These are phyloP conservation scores for Drosophila azteca DNA, from an alignment of 1,140 invertebrate genomes.

Conservation along the genomic window DNA sequence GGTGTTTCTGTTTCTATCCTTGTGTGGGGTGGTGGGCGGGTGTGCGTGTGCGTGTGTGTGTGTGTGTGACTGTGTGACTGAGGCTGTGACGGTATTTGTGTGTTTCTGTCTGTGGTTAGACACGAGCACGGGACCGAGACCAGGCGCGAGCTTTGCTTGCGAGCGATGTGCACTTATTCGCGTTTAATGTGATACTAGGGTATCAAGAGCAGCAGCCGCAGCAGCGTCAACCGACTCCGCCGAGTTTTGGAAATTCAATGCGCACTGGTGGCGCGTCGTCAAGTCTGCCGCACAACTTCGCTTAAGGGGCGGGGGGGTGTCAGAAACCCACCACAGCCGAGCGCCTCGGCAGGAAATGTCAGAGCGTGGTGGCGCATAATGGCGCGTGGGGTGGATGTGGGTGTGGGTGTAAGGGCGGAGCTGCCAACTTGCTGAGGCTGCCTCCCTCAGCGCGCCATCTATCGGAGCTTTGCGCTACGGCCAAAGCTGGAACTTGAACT, in stretches of 20 bases:
- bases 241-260: slow-evolving; percentile 50
- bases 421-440: not conserved
- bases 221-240: slow-evolving; percentile 20
- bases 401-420: slow-evolving; percentile 2
- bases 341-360: slow-evolving; percentile 50
- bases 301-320: slow-evolving; percentile 5
- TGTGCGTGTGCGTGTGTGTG: slow-evolving; percentile 24
- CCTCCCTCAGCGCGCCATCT: slow-evolving; percentile 48
- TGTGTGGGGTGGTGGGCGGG: not conserved
- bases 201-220: too few species aligned
- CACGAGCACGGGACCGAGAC: slow-evolving; percentile 14
- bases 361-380: slow-evolving; percentile 39
- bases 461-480: slow-evolving; percentile 35
- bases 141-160: too few species aligned
- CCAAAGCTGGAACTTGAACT: slow-evolving; percentile 13
- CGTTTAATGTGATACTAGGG: too few species aligned
- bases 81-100: not conserved
- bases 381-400: slow-evolving; percentile 16
- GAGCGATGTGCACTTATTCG: slow-evolving; percentile 17
- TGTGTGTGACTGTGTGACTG: slow-evolving; percentile 21
- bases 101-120: slow-evolving; percentile 41
- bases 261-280: slow-evolving; percentile 61
- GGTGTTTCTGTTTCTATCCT: slow-evolving; percentile 15
- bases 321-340: slow-evolving; percentile 68
- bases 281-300: slow-evolving; percentile 54